Percentiles rank a stretch among this genome's conserved stretches.
These are phyloP conservation scores for Sebastiscus tertius DNA, from an alignment of 2,797 vertebrate genomes.

Conservation along the genomic window DNA sequence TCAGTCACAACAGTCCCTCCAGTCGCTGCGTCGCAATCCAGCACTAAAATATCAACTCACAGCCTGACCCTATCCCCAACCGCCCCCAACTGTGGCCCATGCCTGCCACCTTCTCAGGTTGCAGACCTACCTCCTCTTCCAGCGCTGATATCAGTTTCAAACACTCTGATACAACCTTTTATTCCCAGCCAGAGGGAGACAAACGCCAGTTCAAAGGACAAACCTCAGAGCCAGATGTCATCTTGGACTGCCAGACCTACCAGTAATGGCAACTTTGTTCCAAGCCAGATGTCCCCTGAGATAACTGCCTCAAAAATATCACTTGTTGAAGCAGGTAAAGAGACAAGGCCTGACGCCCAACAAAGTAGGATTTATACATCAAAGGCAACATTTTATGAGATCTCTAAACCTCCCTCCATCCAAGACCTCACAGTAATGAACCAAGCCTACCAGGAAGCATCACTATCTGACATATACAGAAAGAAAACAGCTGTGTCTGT, in stretches of 20 bases:
- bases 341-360: constrained; percentile 29
- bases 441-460: constrained; percentile 40
- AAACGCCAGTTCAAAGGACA: constrained; percentile 46
- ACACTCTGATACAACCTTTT: constrained; percentile 57
- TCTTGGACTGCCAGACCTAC: constrained; percentile 36
- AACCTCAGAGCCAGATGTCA: constrained; percentile 27
- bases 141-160: constrained; percentile 63
- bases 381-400: constrained; percentile 80
- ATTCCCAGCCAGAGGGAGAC: constrained; percentile 66
- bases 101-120: constrained; percentile 58
- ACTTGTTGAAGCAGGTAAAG: constrained; percentile 50
- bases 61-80: constrained; percentile 68
- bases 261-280: constrained; percentile 41
- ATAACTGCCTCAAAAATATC: constrained; percentile 63
- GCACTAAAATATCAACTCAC: constrained; percentile 78
- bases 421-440: constrained; percentile 65
- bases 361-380: constrained; percentile 78
- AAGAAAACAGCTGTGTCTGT: constrained; percentile 40
- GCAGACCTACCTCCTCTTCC: constrained; percentile 60
- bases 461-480: constrained; percentile 26
- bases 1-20: constrained; percentile 51
- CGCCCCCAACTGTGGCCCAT: constrained; percentile 35
- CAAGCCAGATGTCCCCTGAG: constrained; percentile 54
- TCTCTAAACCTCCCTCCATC: constrained; percentile 73
- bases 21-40: constrained; percentile 41